Evolutionary conservation across 2,113 vertebrate species (phyloP).

Genomic region (Andinoacara biseriatus): DNA sequence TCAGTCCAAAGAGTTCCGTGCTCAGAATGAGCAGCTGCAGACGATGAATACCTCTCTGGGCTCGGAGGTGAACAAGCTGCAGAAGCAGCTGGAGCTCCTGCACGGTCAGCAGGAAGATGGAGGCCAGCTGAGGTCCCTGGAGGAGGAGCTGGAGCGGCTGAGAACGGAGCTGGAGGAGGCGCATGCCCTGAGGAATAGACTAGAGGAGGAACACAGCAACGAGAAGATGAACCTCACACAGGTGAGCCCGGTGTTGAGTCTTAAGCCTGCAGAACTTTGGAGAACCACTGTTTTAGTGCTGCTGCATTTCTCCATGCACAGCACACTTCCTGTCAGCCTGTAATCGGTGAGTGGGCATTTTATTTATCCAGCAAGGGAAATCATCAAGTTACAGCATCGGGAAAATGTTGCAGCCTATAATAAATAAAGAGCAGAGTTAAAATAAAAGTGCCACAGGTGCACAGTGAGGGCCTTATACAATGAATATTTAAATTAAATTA

Average conservation of each 20-base stretch:
- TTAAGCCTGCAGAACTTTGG: too few species aligned
- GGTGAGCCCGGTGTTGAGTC: slow-evolving; percentile 71
- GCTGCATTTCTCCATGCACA: too few species aligned
- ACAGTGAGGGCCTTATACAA: too few species aligned
- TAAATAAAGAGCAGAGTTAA: too few species aligned
- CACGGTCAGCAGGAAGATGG: slow-evolving; percentile 61
- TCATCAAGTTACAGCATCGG: too few species aligned
- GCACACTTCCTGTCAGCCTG: not conserved
- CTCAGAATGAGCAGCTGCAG: slow-evolving; percentile 84
- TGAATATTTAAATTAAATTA: too few species aligned
- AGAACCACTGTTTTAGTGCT: too few species aligned
- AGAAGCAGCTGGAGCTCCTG: slow-evolving; percentile 83
- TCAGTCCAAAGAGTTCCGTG: slow-evolving; percentile 87
- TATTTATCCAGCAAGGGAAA: too few species aligned
- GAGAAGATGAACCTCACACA: slow-evolving; percentile 85
- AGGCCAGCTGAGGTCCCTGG: slow-evolving; percentile 80
- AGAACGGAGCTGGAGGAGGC: slow-evolving; percentile 82
- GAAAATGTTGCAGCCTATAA: too few species aligned
- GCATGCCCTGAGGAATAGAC: slow-evolving; percentile 71
- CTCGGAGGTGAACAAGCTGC: slow-evolving; percentile 85
- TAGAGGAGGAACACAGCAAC: slow-evolving; percentile 82
- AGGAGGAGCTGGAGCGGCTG: slow-evolving; percentile 84
- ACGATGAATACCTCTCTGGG: slow-evolving; percentile 52
- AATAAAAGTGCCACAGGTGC: too few species aligned
- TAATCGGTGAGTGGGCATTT: too few species aligned